Evolutionary conservation across 2,888 invertebrate species (phyloP).

Genomic region (Steinernema carpocapsae): DNA sequence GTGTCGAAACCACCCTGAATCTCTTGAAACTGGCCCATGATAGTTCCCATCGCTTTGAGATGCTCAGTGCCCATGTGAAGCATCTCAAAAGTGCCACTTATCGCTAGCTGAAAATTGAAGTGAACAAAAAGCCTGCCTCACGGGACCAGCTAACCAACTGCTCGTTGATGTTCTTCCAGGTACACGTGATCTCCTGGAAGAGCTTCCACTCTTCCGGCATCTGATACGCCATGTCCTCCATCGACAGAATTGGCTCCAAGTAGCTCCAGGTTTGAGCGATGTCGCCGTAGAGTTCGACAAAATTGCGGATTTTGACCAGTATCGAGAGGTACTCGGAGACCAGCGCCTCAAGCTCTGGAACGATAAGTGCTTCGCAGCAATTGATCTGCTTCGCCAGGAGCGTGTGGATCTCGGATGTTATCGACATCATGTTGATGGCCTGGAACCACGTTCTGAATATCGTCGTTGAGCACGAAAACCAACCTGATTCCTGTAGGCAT

Average conservation of each 20-base stretch:
- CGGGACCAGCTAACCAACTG: constrained; percentile 70
- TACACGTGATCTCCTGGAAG: constrained; percentile 80
- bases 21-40: constrained; percentile 77
- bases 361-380: background rate
- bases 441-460: background rate
- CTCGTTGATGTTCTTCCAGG: constrained; percentile 78
- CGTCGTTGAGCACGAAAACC: too few species aligned
- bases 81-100: background rate
- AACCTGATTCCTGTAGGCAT: constrained; percentile 82
- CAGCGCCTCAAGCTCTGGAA: background rate
- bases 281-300: constrained; percentile 15
- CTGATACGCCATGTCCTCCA: constrained; percentile 91
- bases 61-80: constrained; percentile 31
- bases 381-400: constrained; percentile 17
- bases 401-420: background rate
- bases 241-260: constrained; percentile 83
- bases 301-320: constrained; percentile 32
- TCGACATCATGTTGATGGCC: background rate
- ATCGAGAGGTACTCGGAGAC: constrained; percentile 45
- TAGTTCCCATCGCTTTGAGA: constrained; percentile 33
- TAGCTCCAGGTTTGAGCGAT: constrained; percentile 73
- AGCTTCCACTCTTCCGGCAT: constrained; percentile 93
- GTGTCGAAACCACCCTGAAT: constrained; percentile 91
- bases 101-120: constrained; percentile 68
- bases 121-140: too few species aligned